These are phyloP conservation scores for Lucilia cuprina DNA, from an alignment of 1,140 invertebrate genomes.

Conservation along the genomic window DNA sequence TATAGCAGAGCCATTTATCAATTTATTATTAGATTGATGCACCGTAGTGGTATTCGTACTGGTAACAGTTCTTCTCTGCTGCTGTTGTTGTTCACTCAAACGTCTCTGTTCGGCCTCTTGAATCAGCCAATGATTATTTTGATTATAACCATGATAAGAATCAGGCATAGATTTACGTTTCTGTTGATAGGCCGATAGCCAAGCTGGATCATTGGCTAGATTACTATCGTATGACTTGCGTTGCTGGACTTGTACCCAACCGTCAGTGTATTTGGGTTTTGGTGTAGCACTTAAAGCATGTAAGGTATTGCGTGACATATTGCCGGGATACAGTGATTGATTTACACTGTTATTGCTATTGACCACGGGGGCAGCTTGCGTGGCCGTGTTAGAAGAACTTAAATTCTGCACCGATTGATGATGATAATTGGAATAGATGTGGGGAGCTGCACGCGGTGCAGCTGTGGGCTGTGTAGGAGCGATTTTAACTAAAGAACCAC, in stretches of 20 bases:
- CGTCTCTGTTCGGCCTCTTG: conserved; percentile 91
- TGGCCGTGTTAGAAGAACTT: conserved; percentile 15
- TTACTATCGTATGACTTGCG: conserved; percentile 48
- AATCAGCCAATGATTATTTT: conserved; percentile 84
- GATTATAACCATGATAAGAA: conserved; percentile 67
- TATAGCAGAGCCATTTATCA: conserved; percentile 42
- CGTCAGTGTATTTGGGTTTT: conserved; percentile 71
- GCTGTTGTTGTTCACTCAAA: conserved; percentile 69
- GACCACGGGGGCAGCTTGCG: neutral
- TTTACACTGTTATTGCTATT: neutral
- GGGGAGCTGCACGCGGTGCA: conserved; percentile 21
- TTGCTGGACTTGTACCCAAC: conserved; percentile 57
- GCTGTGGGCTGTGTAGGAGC: conserved; percentile 36
- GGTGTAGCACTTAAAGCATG: conserved; percentile 81
- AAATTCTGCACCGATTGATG: conserved; percentile 57
- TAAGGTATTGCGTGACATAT: conserved; percentile 78
- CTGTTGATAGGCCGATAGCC: conserved; percentile 70
- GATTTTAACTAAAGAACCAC: conserved; percentile 57
- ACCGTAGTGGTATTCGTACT: conserved; percentile 40
- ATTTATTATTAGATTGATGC: conserved; percentile 19
- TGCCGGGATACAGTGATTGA: conserved; percentile 52
- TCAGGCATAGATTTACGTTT: conserved; percentile 72
- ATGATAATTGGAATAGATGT: conserved; percentile 43
- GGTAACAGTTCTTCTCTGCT: conserved; percentile 41
- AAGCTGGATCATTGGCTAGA: conserved; percentile 49